Evolutionary conservation across 2,797 vertebrate species (phyloP), one percentile per base, ranked within the genome.

Genomic region (Sebastes paucispinis): DNA sequence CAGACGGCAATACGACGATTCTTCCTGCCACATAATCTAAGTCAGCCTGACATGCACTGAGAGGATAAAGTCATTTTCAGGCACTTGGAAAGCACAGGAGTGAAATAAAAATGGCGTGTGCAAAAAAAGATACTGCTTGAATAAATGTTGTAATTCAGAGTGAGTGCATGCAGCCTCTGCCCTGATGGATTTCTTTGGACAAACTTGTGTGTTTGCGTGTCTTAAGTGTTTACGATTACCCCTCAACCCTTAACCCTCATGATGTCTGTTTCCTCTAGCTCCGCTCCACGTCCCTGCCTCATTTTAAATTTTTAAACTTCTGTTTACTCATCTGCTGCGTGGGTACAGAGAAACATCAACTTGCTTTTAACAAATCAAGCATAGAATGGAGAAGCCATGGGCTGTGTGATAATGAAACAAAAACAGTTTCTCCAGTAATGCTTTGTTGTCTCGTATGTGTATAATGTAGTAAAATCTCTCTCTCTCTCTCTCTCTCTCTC

Each of bases 271-370:
- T 32, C 39, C 60, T 52, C 25, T 2, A 32, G 63, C 54, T 70
- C 67, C 1, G 25, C 75, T 86, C 31, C 29, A 31, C 8, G 1
- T 72, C 71, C 31, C 39, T 11, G 78, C 57, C 31, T 78, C 72
- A 22, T 62, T 86, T 91, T 81, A 60, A 69, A 85, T 79, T 60
- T 84, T 87, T 60, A 25, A 83, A 68, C 39, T 68, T 80, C n/a
- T 77, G 70, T 83, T 87, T 80, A 81, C 65, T 82, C 69, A 60
- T 83, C 63, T 79, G 63, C 69, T 62, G 73, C 6, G 18, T 82
- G 74, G 69, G 69, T 16, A 71, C 54, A 73, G 6, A 82, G 31
- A 34, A 57, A 66, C 70, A 87, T 63, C 77, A 59, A 63, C 47
- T 84, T 73, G 64, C 65, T 84, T 78, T 81, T 67, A 84, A 67